These are phyloP conservation scores for Megastigmus dorsalis DNA, from an alignment of 2,888 invertebrate genomes.

Conservation along the genomic window DNA sequence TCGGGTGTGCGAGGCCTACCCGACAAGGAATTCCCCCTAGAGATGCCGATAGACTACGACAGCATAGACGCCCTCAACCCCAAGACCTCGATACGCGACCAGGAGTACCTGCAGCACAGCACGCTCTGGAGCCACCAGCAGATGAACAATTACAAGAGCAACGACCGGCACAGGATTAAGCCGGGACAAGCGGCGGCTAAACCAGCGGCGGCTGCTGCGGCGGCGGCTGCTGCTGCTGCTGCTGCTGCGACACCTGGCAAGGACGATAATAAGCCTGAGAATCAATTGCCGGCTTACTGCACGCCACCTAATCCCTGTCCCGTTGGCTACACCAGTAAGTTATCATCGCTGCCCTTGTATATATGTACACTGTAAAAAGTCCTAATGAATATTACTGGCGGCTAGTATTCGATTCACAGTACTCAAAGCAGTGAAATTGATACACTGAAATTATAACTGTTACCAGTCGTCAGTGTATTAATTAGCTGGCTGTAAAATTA, in stretches of 20 bases:
- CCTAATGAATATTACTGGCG: no score
- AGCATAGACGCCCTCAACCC: slow-evolving; percentile 81
- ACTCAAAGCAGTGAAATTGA: no score
- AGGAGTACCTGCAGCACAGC: slow-evolving; percentile 91
- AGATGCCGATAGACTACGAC: slow-evolving; percentile 82
- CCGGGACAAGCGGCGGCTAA: no score
- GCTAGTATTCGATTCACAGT: no score
- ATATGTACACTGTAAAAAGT: no score
- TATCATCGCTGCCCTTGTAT: no score
- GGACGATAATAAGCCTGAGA: slow-evolving; percentile 93
- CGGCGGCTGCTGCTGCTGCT: no score
- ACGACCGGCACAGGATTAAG: slow-evolving; percentile 72
- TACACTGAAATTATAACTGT: no score
- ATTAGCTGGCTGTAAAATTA: no score
- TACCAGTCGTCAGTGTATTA: no score
- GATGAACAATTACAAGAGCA: slow-evolving; percentile 53
- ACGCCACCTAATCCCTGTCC: slow-evolving; percentile 99
- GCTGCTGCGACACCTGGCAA: slow-evolving; percentile 72
- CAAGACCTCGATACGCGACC: slow-evolving; percentile 88
- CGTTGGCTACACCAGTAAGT: slow-evolving; percentile 88
- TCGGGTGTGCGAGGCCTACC: slow-evolving; percentile 69
- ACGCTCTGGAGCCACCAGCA: slow-evolving; percentile 84
- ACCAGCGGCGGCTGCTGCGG: no score
- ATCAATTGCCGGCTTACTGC: slow-evolving; percentile 96
- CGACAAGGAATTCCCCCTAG: slow-evolving; percentile 69